Evolutionary conservation across 2,113 vertebrate species (phyloP).

Genomic region (Stegostoma tigrinum): DNA sequence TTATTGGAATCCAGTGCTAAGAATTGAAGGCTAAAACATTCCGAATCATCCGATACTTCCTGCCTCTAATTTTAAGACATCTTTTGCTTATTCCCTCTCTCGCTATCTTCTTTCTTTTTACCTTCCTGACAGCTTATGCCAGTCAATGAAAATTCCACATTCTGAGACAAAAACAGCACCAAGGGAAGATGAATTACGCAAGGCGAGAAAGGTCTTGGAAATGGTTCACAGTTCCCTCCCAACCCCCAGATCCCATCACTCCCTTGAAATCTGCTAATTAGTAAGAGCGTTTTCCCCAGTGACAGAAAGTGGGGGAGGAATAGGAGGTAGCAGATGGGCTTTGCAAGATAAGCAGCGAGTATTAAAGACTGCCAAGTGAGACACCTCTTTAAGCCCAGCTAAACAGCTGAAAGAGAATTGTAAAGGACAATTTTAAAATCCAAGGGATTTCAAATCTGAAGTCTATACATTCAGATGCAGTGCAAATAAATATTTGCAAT

Average conservation of each 20-base stretch:
- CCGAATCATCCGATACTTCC: neutral
- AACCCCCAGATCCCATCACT: neutral
- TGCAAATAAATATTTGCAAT: neutral
- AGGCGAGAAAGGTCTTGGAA: neutral
- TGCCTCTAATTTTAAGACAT: neutral
- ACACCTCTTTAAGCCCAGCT: neutral
- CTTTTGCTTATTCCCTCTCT: neutral
- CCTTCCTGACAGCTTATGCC: neutral
- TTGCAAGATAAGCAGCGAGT: neutral
- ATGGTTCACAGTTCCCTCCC: neutral
- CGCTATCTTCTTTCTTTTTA: neutral
- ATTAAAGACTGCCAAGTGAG: neutral
- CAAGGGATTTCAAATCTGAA: neutral
- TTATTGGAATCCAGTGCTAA: neutral
- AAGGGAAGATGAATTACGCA: neutral
- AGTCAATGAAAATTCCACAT: neutral
- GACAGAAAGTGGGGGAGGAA: neutral
- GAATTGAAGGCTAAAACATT: neutral
- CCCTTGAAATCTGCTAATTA: slow-evolving; percentile 21
- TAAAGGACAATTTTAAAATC: neutral
- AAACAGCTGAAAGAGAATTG: neutral
- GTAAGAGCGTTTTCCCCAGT: neutral
- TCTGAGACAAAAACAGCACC: neutral
- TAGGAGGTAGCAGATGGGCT: neutral
- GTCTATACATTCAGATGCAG: neutral